Base-by-base conservation (phyloP, 2,113 vertebrate species). In the Gallinago undulata region DNA sequence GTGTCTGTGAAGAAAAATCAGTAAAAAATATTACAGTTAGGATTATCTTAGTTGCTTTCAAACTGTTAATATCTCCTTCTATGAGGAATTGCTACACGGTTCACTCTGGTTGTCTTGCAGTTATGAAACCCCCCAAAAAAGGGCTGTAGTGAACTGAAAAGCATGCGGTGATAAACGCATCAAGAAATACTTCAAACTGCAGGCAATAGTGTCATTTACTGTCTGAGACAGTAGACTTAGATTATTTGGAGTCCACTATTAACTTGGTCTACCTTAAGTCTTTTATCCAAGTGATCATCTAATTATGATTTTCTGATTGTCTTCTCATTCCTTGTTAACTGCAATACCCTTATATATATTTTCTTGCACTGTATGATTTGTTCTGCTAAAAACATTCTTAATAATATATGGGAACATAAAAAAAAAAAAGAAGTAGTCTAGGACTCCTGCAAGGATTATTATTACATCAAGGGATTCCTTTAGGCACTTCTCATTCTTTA, bases 381-480 rank as follows among this genome's bases (percentile, higher is more conserved):
- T 91, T 96, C 94, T 79, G 87, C 91, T 96, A 85, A 95, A 95
- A 93, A 57, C 37, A 66, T 48, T 76, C 87, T 91, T 93, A 93
- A 87, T 97, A 90, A 94, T 92, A 80, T 89, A 96, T 74, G 56
- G 88, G 85, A 75, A 86, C 85, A 78, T 92, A 30, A 90, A 94
- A 90, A 39, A 53, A 50, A 41, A 81, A 68, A 53, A 81, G 87
- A 37, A 37, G 35, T 37, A 37, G 8, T 45, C 55, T 89, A 41
- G 0, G 7, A 70, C 90, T 96, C 85, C 93, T 94, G 91, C 91
- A 92, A 96, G 96, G 96, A 93, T 96, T 94, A 89, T 96, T 95
- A 92, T 94, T 97, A 83, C 93, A 96, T 96, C 89, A 91, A 95
- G 94, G 74, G 90, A 95, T 96, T 97, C 92, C 96, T 97, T 90